Conservation (phyloP, 2,888 invertebrate genomes). For the Craniophora ligustri region DNA sequence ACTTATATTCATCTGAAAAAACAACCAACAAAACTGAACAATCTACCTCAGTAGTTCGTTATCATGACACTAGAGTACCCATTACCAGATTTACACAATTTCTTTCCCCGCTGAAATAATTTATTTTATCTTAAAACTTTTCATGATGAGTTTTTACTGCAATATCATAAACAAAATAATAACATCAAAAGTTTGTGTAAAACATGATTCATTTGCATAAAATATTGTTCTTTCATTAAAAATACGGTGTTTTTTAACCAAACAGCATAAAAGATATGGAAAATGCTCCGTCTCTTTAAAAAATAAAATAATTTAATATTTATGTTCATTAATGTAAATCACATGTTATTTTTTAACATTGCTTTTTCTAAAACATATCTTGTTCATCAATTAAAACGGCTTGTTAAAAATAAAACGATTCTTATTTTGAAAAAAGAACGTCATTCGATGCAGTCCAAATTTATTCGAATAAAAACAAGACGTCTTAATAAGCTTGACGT, state of each 20-base stretch:
- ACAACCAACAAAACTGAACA: too few relatives aligned
- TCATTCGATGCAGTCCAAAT: constrained; percentile 14
- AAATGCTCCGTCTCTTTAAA: not conserved
- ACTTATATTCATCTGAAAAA: too few relatives aligned
- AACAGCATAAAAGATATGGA: not conserved
- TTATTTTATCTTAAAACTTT: not conserved
- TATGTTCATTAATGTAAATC: not conserved
- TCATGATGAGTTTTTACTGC: not conserved
- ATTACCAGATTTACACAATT: too few relatives aligned
- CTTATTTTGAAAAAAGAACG: constrained; percentile 2
- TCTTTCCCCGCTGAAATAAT: too few relatives aligned
- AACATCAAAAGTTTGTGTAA: not conserved
- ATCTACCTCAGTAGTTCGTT: too few relatives aligned
- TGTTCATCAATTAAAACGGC: constrained; percentile 22
- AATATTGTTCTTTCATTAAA: not conserved
- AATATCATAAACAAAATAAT: not conserved
- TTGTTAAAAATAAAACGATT: constrained; percentile 1
- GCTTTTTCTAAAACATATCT: not conserved
- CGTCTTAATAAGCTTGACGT: constrained; percentile 48
- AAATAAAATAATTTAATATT: not conserved
- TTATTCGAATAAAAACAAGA: constrained; percentile 38
- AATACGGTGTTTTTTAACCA: not conserved
- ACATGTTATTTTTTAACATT: not conserved
- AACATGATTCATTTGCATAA: not conserved
- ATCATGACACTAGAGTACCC: too few relatives aligned